These are phyloP conservation scores for Pantala flavescens DNA, from an alignment of 1,140 invertebrate species.

Conservation along the genomic window DNA sequence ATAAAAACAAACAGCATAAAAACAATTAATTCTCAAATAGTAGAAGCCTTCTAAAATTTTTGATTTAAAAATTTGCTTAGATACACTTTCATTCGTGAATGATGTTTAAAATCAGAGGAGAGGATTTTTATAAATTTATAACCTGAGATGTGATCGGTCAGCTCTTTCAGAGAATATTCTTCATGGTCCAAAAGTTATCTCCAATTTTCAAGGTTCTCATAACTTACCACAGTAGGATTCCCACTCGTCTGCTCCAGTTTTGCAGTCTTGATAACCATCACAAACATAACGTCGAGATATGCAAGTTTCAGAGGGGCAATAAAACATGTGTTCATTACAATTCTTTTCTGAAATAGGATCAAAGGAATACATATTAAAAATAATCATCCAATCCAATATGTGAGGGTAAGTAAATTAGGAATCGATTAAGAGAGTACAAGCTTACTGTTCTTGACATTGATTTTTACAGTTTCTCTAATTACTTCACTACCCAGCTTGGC, in stretches of 20 bases:
- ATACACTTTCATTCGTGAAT: too few species aligned
- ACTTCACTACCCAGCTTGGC: slow-evolving; percentile 24
- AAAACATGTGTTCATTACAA: slow-evolving; percentile 32
- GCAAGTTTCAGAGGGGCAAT: slow-evolving; percentile 41
- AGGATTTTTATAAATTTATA: neutral
- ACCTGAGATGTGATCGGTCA: neutral
- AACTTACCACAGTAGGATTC: slow-evolving; percentile 33
- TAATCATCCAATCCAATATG: neutral
- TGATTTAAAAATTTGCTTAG: too few species aligned
- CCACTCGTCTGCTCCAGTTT: slow-evolving; percentile 43
- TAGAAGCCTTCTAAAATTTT: too few species aligned
- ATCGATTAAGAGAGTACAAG: neutral
- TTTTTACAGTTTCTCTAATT: slow-evolving; percentile 23
- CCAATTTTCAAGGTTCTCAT: neutral
- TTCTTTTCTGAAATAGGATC: slow-evolving; percentile 25
- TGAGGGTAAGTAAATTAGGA: neutral
- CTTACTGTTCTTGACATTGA: slow-evolving; percentile 30
- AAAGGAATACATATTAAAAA: neutral
- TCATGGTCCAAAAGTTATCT: neutral
- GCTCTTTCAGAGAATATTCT: neutral
- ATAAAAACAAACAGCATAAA: too few species aligned
- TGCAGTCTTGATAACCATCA: slow-evolving; percentile 53
- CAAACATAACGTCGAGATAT: slow-evolving; percentile 50
- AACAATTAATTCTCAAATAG: too few species aligned
- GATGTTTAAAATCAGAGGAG: neutral